Conservation (phyloP, 1,140 invertebrate species). For the Agrilus planipennis region DNA sequence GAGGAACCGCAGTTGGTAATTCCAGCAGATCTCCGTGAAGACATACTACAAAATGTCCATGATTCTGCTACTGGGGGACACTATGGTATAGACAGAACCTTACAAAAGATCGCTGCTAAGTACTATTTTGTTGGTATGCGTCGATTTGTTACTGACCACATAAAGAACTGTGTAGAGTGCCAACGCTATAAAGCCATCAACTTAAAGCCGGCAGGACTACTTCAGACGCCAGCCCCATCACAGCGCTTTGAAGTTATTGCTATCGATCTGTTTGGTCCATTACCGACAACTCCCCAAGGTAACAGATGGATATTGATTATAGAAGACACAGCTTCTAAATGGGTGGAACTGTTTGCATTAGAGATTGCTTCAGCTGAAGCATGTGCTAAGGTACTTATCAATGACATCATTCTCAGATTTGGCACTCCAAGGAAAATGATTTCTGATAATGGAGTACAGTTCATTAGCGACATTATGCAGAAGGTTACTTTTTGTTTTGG, state of each 20-base stretch:
- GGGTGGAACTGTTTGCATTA: slow-evolving; percentile 7
- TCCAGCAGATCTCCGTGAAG: slow-evolving; percentile 7
- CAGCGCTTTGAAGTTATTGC: slow-evolving; percentile 19
- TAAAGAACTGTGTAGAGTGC: slow-evolving; percentile 10
- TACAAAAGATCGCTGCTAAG: slow-evolving; percentile 12
- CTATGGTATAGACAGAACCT: slow-evolving; percentile 16
- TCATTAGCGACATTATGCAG: slow-evolving; percentile 19
- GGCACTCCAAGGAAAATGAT: slow-evolving; percentile 4
- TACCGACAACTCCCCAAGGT: slow-evolving; percentile 2
- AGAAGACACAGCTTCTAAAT: slow-evolving; percentile 1
- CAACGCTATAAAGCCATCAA: slow-evolving; percentile 6
- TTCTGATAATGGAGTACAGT: background rate
- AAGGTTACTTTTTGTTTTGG: slow-evolving; percentile 17
- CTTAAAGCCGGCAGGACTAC: slow-evolving; percentile 14
- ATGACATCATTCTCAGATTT: slow-evolving; percentile 1
- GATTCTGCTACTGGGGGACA: slow-evolving; percentile 18
- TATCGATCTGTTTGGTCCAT: slow-evolving; percentile 11
- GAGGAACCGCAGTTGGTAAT: slow-evolving; percentile 13
- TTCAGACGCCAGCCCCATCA: slow-evolving; percentile 10
- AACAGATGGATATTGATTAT: slow-evolving; percentile 6
- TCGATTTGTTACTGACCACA: slow-evolving; percentile 1
- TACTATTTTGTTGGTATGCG: slow-evolving; percentile 15
- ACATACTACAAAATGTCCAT: slow-evolving; percentile 13
- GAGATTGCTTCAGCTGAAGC: background rate
- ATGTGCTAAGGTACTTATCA: background rate